These are phyloP conservation scores for Microcebus lehilahytsara DNA, from an alignment of 2,113 vertebrate species.

Conservation along the genomic window DNA sequence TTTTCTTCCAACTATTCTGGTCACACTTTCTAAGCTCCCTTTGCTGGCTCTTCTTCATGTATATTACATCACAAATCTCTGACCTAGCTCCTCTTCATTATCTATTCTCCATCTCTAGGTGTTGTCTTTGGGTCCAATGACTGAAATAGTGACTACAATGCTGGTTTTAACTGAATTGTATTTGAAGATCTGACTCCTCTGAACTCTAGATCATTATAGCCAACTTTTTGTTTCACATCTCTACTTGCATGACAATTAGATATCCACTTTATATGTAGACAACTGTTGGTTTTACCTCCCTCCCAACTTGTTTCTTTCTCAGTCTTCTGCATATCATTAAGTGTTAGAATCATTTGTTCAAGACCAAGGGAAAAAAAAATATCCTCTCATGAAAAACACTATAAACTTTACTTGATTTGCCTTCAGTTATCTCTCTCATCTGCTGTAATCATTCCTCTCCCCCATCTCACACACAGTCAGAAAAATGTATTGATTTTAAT, in stretches of 20 bases:
- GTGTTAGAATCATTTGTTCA: background rate
- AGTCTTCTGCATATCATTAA: background rate
- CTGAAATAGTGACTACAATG: background rate
- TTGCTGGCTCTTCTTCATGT: background rate
- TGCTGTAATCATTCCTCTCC: background rate
- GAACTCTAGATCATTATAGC: background rate
- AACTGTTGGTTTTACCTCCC: background rate
- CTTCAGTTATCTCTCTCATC: background rate
- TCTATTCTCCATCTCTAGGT: background rate
- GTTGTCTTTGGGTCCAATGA: background rate
- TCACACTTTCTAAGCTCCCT: background rate
- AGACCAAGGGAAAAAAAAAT: background rate
- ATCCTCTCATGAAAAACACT: background rate
- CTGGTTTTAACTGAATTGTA: background rate
- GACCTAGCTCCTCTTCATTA: background rate
- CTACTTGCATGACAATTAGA: background rate
- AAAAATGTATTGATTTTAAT: background rate
- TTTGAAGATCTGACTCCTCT: background rate
- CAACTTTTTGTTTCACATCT: background rate
- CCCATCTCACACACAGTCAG: background rate
- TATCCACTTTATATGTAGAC: background rate
- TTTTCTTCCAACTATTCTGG: background rate
- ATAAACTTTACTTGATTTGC: background rate
- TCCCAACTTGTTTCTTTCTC: background rate
- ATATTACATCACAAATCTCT: background rate